Evolutionary conservation across 1,140 invertebrate species (phyloP).

Genomic region (Amyelois transitella): DNA sequence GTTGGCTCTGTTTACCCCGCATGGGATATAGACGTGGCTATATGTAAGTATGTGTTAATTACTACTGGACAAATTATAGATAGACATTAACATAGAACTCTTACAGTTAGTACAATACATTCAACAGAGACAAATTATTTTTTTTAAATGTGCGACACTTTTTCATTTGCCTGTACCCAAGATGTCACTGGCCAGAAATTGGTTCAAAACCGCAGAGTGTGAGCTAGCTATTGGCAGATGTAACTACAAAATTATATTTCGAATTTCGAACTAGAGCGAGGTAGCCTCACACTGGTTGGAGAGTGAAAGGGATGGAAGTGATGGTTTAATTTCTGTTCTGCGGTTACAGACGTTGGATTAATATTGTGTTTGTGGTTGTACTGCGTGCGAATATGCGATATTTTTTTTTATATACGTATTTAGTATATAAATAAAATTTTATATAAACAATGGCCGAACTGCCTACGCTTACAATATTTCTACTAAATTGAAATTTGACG

Average conservation of each 20-base stretch:
- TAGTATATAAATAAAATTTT: no score
- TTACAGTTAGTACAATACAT: no score
- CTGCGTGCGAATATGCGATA: neutral
- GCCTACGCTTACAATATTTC: no score
- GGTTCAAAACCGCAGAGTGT: conserved; percentile 25
- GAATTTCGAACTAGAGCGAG: conserved; percentile 11
- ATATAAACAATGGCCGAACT: no score
- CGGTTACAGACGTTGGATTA: neutral
- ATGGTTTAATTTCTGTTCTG: neutral
- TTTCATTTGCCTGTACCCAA: conserved; percentile 9
- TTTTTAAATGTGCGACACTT: neutral
- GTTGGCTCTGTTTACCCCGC: no score
- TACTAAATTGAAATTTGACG: no score
- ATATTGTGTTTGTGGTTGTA: neutral
- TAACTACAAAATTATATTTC: conserved; percentile 20
- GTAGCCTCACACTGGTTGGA: neutral
- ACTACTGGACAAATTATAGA: no score
- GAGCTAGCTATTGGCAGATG: conserved; percentile 27
- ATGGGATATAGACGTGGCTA: no score
- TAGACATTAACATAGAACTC: no score
- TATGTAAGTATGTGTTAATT: no score
- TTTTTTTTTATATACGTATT: no score
- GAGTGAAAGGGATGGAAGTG: neutral
- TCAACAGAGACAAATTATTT: neutral
- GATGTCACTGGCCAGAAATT: conserved; percentile 33